phyloP scores from a whole-genome alignment of 2,797 vertebrate genomes.

The Acanthornis magna region DNA sequence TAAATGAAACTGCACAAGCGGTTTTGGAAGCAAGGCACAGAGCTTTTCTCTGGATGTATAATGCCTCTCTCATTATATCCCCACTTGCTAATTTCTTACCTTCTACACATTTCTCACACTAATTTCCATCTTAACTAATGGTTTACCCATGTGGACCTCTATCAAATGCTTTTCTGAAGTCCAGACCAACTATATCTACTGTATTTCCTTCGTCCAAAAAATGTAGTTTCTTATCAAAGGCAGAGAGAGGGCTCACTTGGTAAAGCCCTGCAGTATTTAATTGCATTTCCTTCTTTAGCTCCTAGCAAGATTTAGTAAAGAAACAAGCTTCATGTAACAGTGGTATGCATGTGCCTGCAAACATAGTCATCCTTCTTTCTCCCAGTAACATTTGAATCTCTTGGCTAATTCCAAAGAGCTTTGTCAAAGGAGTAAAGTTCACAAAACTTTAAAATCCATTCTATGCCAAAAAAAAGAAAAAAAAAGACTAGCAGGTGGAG shows the following conservation, averaged over 20 bases:
- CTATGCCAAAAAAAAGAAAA: neutral
- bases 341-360: neutral
- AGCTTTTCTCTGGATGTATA: neutral
- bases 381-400: neutral
- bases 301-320: neutral
- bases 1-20: neutral
- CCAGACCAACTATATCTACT: neutral
- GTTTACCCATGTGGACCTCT: neutral
- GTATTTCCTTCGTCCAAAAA: neutral
- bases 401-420: neutral
- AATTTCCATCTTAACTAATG: slow-evolving; percentile 12
- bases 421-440: neutral
- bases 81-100: neutral
- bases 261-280: neutral
- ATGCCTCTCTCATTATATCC: neutral
- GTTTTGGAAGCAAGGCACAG: neutral
- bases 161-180: neutral
- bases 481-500: neutral
- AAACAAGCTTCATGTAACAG: neutral
- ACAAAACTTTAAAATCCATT: neutral
- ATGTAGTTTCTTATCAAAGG: neutral
- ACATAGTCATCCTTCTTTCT: neutral
- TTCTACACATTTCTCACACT: neutral
- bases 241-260: neutral
- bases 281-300: neutral